A percentile compares a stretch with the other conserved stretches of the same genome.
phyloP scores from a whole-genome alignment of 2,888 invertebrate genomes.

The Agrypnus murinus region DNA sequence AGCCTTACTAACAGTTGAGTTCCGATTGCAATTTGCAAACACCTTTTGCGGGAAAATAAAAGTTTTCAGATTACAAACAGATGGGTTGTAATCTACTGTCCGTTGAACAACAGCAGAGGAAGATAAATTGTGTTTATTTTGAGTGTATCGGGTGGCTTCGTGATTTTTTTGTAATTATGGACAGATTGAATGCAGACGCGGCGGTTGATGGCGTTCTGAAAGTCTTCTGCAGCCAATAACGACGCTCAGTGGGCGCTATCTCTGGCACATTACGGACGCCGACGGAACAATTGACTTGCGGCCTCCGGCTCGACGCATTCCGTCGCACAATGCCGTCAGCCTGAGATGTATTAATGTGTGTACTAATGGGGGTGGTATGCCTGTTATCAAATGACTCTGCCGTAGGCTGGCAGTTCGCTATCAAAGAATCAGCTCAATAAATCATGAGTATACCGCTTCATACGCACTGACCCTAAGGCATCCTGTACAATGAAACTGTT shows the following conservation, averaged over 20 bases:
- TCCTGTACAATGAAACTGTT: constrained; percentile 13
- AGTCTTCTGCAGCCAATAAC: constrained; percentile 63
- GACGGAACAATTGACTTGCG: constrained; percentile 49
- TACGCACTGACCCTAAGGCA: constrained; percentile 17
- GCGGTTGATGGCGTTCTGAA: constrained; percentile 63
- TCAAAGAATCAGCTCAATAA: constrained; percentile 53
- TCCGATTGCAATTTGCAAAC: constrained; percentile 33
- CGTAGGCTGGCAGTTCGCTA: constrained; percentile 42
- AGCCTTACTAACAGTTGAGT: constrained; percentile 33
- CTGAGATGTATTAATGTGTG: constrained; percentile 52
- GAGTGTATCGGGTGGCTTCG: constrained; percentile 55
- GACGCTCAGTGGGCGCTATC: constrained; percentile 51
- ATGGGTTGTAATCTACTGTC: constrained; percentile 10
- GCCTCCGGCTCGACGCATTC: constrained; percentile 48
- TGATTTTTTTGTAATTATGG: constrained; percentile 63
- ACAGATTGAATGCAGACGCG: constrained; percentile 61
- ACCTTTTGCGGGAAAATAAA: constrained; percentile 15
- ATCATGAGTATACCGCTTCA: constrained; percentile 36
- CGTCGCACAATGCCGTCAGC: constrained; percentile 49
- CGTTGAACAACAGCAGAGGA: constrained; percentile 44
- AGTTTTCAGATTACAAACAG: constrained; percentile 12
- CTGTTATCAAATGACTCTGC: constrained; percentile 49
- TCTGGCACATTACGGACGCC: constrained; percentile 47
- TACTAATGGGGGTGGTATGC: constrained; percentile 50
- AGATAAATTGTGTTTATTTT: constrained; percentile 60